phyloP scores from a whole-genome alignment of 37 sponge, comb jelly and placozoan genomes.

The Petrosia ficiformis region DNA sequence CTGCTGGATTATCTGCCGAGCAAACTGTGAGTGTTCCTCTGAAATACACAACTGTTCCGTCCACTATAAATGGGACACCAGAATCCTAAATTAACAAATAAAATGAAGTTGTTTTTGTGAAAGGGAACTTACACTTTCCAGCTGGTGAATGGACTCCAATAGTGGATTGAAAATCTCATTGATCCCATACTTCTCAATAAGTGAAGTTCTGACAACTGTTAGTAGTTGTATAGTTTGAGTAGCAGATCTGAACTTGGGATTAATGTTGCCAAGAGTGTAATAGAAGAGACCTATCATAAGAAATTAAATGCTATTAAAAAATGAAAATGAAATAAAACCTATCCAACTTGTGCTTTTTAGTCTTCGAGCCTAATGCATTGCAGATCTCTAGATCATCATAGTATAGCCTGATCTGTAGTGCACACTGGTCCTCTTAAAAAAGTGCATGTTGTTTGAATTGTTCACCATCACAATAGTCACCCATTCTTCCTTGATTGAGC shows the following conservation, averaged over 20 bases:
- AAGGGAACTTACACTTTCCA: not conserved
- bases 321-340: no score
- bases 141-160: slow-evolving; percentile 22
- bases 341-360: slow-evolving; percentile 22
- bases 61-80: no score
- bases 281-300: slow-evolving; percentile 24
- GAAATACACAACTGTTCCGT: no score
- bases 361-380: slow-evolving; percentile 20
- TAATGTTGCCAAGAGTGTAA: slow-evolving; percentile 32
- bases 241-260: slow-evolving; percentile 21
- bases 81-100: no score
- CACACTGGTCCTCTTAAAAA: not conserved
- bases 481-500: not conserved
- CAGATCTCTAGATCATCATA: slow-evolving; percentile 23
- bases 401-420: slow-evolving; percentile 19
- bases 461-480: slow-evolving; percentile 2
- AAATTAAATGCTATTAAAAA: not conserved
- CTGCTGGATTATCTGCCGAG: no score
- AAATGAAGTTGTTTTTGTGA: no score
- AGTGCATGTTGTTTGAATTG: not conserved
- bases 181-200: slow-evolving; percentile 16
- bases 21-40: no score
- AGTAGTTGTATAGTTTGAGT: slow-evolving; percentile 21
- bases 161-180: slow-evolving; percentile 28
- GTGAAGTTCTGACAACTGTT: not conserved